Conservation (phyloP, 2,888 invertebrate genomes). For the Galeruca laticollis region DNA sequence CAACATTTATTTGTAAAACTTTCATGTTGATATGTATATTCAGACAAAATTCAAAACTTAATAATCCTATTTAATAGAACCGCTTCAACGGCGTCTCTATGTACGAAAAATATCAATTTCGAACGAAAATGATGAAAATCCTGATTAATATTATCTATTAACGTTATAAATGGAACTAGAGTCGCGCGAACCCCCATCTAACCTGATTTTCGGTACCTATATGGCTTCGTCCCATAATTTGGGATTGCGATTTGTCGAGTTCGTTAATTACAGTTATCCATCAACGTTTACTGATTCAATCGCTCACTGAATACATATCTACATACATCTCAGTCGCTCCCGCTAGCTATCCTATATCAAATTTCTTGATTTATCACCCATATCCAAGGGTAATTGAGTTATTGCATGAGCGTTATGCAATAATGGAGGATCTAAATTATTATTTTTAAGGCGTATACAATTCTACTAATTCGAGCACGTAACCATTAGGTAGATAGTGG, state of each 20-base stretch:
- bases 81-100: too few species aligned
- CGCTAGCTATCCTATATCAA: not conserved
- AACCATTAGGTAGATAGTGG: too few species aligned
- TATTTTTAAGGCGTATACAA: not conserved
- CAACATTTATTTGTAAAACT: too few species aligned
- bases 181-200: not conserved
- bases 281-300: slow-evolving; percentile 19
- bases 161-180: slow-evolving; percentile 5
- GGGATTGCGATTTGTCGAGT: slow-evolving; percentile 22
- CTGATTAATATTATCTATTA: not conserved
- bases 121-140: too few species aligned
- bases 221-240: not conserved
- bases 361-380: slow-evolving; percentile 14
- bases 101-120: not conserved
- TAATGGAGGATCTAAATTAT: not conserved
- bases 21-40: too few species aligned
- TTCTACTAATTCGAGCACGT: not conserved
- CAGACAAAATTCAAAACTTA: too few species aligned
- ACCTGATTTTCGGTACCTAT: not conserved
- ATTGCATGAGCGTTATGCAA: slow-evolving; percentile 20
- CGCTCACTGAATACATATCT: not conserved
- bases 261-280: slow-evolving; percentile 17
- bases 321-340: not conserved
- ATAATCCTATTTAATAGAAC: too few species aligned
- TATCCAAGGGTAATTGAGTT: slow-evolving; percentile 22